Percentiles rank a stretch among this genome's conserved stretches.
These are phyloP conservation scores for Scaptomyza graminum DNA, from an alignment of 1,140 invertebrate genomes.

Conservation along the genomic window DNA sequence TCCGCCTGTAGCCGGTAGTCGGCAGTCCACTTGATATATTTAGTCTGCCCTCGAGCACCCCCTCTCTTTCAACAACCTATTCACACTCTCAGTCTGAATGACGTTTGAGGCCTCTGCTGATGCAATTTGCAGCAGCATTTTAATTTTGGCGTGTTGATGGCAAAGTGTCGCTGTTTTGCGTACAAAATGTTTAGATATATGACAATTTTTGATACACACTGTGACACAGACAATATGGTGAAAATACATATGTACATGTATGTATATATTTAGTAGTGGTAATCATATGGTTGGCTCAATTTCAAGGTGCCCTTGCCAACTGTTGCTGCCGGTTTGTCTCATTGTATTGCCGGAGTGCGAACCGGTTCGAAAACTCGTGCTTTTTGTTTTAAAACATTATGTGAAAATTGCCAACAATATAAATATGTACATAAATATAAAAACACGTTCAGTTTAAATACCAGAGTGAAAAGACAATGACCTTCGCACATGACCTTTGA, in stretches of 20 bases:
- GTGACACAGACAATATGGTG: not conserved
- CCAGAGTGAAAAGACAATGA: conserved; percentile 52
- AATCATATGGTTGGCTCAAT: conserved; percentile 48
- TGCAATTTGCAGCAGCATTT: conserved; percentile 58
- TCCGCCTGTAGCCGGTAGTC: conserved; percentile 15
- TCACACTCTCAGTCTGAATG: not conserved
- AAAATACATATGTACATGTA: conserved; percentile 23
- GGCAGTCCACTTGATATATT: conserved; percentile 8
- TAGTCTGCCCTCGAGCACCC: not conserved
- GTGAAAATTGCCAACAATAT: conserved; percentile 28
- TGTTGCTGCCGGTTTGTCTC: conserved; percentile 21
- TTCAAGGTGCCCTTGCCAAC: conserved; percentile 73
- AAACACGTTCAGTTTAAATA: conserved; percentile 28
- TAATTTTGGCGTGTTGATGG: conserved; percentile 58
- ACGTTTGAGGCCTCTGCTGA: conserved; percentile 23
- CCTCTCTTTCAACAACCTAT: not conserved
- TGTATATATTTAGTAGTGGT: conserved; percentile 12
- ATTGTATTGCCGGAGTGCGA: conserved; percentile 20
- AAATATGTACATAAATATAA: conserved; percentile 30
- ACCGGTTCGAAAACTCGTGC: conserved; percentile 67
- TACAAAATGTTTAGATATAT: conserved; percentile 62
- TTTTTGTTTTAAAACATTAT: conserved; percentile 28
- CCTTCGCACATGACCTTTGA: conserved; percentile 57
- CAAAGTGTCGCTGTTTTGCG: conserved; percentile 24
- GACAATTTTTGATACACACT: conserved; percentile 36